A percentile compares a stretch with the other conserved stretches of the same genome.
Conservation (phyloP, 2,113 vertebrate genomes). For the Bos javanicus region DNA sequence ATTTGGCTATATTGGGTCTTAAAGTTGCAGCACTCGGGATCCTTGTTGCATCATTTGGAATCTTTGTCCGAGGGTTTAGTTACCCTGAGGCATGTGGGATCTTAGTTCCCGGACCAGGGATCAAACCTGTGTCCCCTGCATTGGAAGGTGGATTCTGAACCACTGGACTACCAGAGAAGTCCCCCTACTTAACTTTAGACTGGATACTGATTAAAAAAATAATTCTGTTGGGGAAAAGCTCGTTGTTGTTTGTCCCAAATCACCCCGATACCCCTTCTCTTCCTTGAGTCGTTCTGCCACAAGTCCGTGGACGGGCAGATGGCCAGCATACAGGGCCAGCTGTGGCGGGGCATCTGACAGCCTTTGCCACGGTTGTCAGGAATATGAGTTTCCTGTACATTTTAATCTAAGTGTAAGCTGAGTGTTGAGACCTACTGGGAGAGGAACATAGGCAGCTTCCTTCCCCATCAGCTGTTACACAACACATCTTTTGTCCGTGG, state of each 20-base stretch:
- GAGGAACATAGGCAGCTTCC: not conserved
- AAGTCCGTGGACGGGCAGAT: not conserved
- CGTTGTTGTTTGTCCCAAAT: not conserved
- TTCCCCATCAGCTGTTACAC: not conserved
- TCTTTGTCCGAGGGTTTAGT: not conserved
- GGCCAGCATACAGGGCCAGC: not conserved
- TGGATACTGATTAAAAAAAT: not conserved
- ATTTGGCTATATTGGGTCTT: not conserved
- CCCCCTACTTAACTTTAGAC: not conserved
- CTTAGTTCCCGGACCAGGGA: not conserved
- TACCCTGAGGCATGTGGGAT: not conserved
- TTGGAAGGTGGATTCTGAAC: not conserved
- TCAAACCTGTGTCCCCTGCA: not conserved
- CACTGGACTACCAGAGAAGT: not conserved
- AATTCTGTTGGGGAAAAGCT: not conserved
- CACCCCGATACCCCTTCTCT: not conserved
- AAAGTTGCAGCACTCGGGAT: not conserved
- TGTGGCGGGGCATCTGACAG: fast-evolving
- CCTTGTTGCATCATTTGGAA: fast-evolving
- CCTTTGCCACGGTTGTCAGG: not conserved
- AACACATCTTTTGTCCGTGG: fast-evolving
- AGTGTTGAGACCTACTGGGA: not conserved
- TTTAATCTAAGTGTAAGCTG: not conserved
- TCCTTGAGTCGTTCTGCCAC: not conserved
- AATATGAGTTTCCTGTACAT: not conserved